Percentiles rank a stretch among this genome's conserved stretches.
Conservation (phyloP, 2,888 invertebrate genomes). For the Aleiodes testaceus region DNA sequence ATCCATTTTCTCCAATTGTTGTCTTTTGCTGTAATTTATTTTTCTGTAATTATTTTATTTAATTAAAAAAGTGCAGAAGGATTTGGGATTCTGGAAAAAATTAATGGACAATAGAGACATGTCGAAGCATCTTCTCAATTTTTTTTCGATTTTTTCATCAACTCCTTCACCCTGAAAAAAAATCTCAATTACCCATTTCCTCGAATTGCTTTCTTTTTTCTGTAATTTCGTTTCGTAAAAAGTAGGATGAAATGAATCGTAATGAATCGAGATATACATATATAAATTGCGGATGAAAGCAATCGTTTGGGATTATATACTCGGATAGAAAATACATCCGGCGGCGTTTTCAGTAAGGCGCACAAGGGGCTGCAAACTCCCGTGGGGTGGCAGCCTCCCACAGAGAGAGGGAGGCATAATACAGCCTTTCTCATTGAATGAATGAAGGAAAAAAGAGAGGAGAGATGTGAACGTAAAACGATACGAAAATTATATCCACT, state of each 20-base stretch:
- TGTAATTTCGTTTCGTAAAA: background rate
- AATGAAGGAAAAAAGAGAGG: background rate
- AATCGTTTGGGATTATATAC: conserved; percentile 23
- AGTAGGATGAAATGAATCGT: background rate
- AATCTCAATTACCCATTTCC: too few species aligned
- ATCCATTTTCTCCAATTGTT: background rate
- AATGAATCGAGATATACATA: background rate
- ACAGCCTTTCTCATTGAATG: conserved; percentile 6
- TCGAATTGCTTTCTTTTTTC: too few species aligned
- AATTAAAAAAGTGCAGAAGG: too few species aligned
- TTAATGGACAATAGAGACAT: too few species aligned
- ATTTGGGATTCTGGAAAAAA: too few species aligned
- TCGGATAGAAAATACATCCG: conserved; percentile 24
- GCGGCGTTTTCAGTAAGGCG: conserved; percentile 21
- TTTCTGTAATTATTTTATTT: too few species aligned
- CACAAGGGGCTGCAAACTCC: conserved; percentile 29
- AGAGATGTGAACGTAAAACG: conserved; percentile 33
- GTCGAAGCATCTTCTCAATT: background rate
- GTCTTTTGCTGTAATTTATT: too few species aligned
- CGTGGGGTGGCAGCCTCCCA: background rate
- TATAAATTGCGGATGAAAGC: conserved; percentile 9
- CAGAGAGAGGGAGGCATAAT: background rate
- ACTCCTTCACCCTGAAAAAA: too few species aligned
- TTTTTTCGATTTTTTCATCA: background rate
- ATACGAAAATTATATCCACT: conserved; percentile 41